These are phyloP conservation scores for Manacus vitellinus DNA, from an alignment of 2,113 vertebrate species.

Conservation along the genomic window DNA sequence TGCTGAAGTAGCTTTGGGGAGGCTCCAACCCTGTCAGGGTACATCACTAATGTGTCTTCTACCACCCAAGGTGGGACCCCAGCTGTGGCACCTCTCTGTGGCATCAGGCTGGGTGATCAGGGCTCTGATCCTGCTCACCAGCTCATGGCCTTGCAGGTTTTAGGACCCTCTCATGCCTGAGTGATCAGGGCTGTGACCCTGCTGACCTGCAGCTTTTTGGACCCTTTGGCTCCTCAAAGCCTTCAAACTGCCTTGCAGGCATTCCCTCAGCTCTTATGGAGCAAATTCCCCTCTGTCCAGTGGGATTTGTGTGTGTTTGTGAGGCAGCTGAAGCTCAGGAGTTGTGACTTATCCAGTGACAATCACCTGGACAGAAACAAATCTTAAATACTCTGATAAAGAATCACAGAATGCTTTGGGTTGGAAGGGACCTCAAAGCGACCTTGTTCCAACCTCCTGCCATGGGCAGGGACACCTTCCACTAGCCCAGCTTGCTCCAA, in stretches of 20 bases:
- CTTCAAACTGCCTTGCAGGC: neutral
- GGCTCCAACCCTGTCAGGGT: neutral
- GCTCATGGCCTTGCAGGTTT: neutral
- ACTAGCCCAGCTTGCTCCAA: neutral
- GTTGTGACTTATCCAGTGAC: fast-evolving
- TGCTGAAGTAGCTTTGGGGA: neutral
- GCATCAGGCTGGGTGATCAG: neutral
- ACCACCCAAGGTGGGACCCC: neutral
- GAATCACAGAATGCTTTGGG: neutral
- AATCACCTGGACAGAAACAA: neutral
- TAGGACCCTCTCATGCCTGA: neutral
- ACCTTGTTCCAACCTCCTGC: fast-evolving
- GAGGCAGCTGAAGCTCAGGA: neutral
- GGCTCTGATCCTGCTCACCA: neutral
- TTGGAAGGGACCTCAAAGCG: neutral
- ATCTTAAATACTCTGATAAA: neutral
- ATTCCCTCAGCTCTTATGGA: neutral
- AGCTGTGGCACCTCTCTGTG: neutral
- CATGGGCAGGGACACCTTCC: neutral
- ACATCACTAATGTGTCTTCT: neutral
- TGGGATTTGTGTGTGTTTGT: fast-evolving
- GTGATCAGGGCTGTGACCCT: neutral
- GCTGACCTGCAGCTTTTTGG: neutral
- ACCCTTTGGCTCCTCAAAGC: neutral
- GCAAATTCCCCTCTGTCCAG: neutral